phyloP scores from a whole-genome alignment of 2,797 vertebrate genomes.

The Mus spretus region DNA sequence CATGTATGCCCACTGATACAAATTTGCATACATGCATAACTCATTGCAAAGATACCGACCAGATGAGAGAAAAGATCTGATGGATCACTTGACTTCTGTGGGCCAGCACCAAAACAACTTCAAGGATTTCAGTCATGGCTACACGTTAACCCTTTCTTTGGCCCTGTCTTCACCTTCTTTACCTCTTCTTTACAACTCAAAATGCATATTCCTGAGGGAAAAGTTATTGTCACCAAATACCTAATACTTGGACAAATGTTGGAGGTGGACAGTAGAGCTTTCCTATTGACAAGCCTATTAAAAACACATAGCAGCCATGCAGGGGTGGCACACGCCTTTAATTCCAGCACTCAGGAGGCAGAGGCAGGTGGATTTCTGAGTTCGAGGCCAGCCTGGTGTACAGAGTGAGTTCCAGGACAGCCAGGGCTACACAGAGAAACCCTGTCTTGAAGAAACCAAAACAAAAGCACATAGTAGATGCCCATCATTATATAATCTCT shows the following conservation, averaged over 20 bases:
- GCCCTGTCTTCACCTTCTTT: not conserved
- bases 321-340: too few species aligned
- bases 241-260: not conserved
- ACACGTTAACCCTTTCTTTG: not conserved
- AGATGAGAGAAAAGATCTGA: not conserved
- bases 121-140: not conserved
- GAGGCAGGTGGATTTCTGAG: too few species aligned
- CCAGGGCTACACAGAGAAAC: too few species aligned
- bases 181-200: slow-evolving; percentile 9
- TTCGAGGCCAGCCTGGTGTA: too few species aligned
- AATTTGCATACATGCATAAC: not conserved
- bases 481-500: slow-evolving; percentile 14
- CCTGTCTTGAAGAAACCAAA: too few species aligned
- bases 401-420: too few species aligned
- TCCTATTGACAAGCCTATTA: slow-evolving; percentile 27
- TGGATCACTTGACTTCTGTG: not conserved
- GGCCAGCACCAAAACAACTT: slow-evolving; percentile 4
- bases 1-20: not conserved
- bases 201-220: not conserved
- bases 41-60: not conserved
- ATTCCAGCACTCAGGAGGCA: too few species aligned
- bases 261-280: not conserved
- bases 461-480: not conserved
- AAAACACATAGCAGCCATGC: not conserved
- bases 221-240: not conserved